Evolutionary conservation across 1,140 invertebrate species (phyloP), one percentile per base, ranked within the genome.

Genomic region (Araneus ventricosus): DNA sequence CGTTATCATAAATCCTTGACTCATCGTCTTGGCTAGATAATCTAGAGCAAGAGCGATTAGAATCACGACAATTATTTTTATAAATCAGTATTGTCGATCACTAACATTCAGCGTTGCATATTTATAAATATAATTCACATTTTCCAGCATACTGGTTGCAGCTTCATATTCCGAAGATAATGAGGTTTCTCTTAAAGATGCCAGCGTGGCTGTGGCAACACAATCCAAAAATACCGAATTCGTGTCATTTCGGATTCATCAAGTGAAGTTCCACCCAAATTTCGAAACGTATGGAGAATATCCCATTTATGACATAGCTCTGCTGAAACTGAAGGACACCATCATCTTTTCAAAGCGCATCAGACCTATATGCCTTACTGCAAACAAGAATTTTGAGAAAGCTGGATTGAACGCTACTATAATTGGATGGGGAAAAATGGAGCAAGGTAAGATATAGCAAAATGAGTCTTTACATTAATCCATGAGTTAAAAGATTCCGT

Each of bases 191-290:
- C 39, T 82, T 0, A 82, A 82, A 82, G 37, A 41, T 24, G 80
- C 80, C 3, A n/a, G 4, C 39, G 41, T 82, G 5, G 80, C 39
- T 24, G 2, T 82, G 1, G 80, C 39, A 27, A n/a, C 80, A 5
- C 80, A 82, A 24, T 82, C 80, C 10, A 82, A 82, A 39, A 82
- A 82, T 39, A 10, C 37, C 10, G 22, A 82, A 39, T 82, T 82
- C 39, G 41, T 82, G 24, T 45, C 37, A 4, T 82, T 45, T 17
- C 37, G 41, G 30, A 82, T 82, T 22, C 37, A 45, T 6, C 7
- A 45, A 14, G 24, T 82, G n/a, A 82, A 45, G 22, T 20, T 82
- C 2, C 80, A 82, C 10, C 80, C 80, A 22, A 30, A 22, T 45
- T 82, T 45, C 7, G 8, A 30, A 45, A 5, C 22, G 1, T 22